A percentile compares a stretch with the other conserved stretches of the same genome.
phyloP scores from a whole-genome alignment of 2,888 invertebrate species.

The Brachylomia viminalis region DNA sequence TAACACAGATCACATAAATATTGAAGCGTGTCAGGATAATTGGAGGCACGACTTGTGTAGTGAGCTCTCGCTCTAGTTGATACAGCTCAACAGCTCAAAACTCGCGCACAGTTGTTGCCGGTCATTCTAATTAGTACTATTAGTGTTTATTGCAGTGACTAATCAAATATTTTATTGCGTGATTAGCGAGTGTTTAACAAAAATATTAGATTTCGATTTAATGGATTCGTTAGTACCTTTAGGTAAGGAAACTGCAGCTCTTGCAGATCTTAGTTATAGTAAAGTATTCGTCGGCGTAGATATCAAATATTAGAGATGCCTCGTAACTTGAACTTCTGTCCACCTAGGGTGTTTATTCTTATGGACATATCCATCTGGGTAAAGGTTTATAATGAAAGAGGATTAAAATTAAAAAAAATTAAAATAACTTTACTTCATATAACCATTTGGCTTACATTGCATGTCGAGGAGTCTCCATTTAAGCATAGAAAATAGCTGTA shows the following conservation, averaged over 20 bases:
- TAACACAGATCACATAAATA: conserved; percentile 43
- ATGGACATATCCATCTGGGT: not conserved
- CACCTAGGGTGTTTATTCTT: not conserved
- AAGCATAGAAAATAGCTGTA: too few relatives aligned
- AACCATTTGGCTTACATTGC: too few relatives aligned
- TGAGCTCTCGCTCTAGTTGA: conserved; percentile 40
- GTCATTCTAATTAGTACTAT: conserved; percentile 38
- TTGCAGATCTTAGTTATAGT: not conserved
- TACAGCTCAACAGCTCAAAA: conserved; percentile 27
- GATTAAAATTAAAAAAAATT: too few relatives aligned
- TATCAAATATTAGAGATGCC: not conserved
- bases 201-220: conserved; percentile 6
- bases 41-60: conserved; percentile 57
- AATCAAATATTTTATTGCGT: conserved; percentile 20
- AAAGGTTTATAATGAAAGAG: not conserved
- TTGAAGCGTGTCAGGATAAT: conserved; percentile 62
- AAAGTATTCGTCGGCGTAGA: not conserved
- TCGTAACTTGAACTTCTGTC: not conserved
- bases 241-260: not conserved
- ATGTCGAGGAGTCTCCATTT: too few relatives aligned
- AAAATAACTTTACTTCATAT: too few relatives aligned
- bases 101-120: not conserved
- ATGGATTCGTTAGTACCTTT: not conserved
- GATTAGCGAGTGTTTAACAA: not conserved
- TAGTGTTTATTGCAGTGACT: conserved; percentile 33